A percentile compares a stretch with the other conserved stretches of the same genome.
Conservation (phyloP, 1,140 invertebrate species). For the Drosophila murphyi region DNA sequence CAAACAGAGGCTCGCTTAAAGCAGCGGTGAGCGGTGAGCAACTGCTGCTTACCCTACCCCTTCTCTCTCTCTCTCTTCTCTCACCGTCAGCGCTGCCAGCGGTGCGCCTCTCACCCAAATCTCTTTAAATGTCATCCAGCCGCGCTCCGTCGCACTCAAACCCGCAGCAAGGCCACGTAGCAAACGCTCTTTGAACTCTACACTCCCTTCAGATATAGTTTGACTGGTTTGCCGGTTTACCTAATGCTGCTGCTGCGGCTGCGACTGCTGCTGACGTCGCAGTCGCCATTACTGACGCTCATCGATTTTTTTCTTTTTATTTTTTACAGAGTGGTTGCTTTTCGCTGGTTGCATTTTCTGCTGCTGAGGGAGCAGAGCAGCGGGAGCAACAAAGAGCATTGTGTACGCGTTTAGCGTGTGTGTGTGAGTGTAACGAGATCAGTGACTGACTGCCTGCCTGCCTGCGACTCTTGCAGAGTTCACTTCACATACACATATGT, state of each 20-base stretch:
- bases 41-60: slow-evolving; percentile 6
- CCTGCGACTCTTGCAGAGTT: slow-evolving; percentile 76
- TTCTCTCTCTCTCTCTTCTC: slow-evolving; percentile 11
- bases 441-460: slow-evolving; percentile 56
- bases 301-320: slow-evolving; percentile 49
- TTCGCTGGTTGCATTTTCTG: slow-evolving; percentile 41
- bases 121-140: slow-evolving; percentile 48
- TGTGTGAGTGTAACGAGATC: slow-evolving; percentile 82
- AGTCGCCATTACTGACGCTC: slow-evolving; percentile 43
- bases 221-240: neutral
- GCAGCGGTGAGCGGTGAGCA: slow-evolving; percentile 33
- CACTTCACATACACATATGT: slow-evolving; percentile 23
- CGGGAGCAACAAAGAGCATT: slow-evolving; percentile 76
- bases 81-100: slow-evolving; percentile 18
- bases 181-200: slow-evolving; percentile 59
- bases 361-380: slow-evolving; percentile 59
- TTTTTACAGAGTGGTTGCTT: slow-evolving; percentile 37
- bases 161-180: slow-evolving; percentile 36
- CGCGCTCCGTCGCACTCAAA: slow-evolving; percentile 49
- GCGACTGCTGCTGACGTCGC: slow-evolving; percentile 27
- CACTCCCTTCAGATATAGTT: slow-evolving; percentile 33
- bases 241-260: neutral
- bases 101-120: slow-evolving; percentile 54
- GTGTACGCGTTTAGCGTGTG: slow-evolving; percentile 61
- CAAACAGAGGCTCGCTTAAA: slow-evolving; percentile 52